phyloP scores from a whole-genome alignment of 2,113 vertebrate genomes.

The Chascanopsetta lugubris region DNA sequence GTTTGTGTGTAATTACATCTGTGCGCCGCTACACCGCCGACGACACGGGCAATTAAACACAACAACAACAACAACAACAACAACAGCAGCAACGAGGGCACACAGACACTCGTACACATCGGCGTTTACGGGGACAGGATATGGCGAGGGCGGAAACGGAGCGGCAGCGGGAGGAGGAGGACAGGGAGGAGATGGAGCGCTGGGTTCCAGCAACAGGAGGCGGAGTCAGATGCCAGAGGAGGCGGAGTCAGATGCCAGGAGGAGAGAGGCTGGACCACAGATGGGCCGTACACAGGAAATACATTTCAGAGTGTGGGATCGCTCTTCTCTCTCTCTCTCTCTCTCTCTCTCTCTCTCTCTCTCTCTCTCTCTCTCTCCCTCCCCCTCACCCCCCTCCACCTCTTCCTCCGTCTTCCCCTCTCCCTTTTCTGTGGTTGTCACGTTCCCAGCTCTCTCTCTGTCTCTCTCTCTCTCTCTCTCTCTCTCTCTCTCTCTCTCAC shows the following conservation, averaged over 20 bases:
- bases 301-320: neutral
- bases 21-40: too few species aligned
- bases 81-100: neutral
- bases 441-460: too few species aligned
- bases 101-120: conserved; percentile 3
- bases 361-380: too few species aligned
- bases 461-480: neutral
- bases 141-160: neutral
- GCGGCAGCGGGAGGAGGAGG: neutral
- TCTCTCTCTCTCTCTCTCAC: conserved; percentile 5
- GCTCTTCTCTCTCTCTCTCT: neutral
- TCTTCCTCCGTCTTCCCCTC: too few species aligned
- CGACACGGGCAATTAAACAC: conserved; percentile 38
- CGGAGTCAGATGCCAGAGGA: conserved; percentile 42
- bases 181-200: neutral
- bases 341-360: too few species aligned
- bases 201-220: conserved; percentile 6
- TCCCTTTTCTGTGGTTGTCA: too few species aligned
- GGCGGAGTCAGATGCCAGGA: conserved; percentile 40
- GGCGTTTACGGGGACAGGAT: conserved; percentile 5
- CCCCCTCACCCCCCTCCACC: too few species aligned
- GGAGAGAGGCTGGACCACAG: conserved; percentile 51
- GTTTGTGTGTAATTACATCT: too few species aligned
- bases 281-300: conserved; percentile 32
- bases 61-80: too few species aligned